phyloP scores from a whole-genome alignment of 2,797 vertebrate species.

The Atherinosoma microstoma region DNA sequence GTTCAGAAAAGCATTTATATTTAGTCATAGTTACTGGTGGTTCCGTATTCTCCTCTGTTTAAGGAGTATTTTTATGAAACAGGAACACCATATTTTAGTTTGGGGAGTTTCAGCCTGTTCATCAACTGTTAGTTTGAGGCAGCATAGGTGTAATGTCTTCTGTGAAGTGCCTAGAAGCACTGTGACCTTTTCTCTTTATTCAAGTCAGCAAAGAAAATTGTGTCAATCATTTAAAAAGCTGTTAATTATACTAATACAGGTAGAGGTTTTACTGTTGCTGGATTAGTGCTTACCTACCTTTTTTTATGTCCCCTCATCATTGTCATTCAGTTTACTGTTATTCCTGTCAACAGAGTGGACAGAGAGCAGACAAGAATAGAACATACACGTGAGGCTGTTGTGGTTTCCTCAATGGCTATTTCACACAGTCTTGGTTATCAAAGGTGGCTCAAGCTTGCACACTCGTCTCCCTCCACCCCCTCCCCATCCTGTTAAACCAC shows the following conservation, averaged over 20 bases:
- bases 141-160: slow-evolving; percentile 18
- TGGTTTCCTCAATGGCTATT: slow-evolving; percentile 67
- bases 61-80: slow-evolving; percentile 62
- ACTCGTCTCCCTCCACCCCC: slow-evolving; percentile 17
- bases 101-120: slow-evolving; percentile 28
- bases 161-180: slow-evolving; percentile 3
- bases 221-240: slow-evolving; percentile 19
- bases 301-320: slow-evolving; percentile 53
- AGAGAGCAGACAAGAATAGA: slow-evolving; percentile 55
- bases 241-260: slow-evolving; percentile 25
- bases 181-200: slow-evolving; percentile 8
- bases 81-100: slow-evolving; percentile 71
- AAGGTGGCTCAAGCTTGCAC: slow-evolving; percentile 58
- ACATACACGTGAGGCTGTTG: slow-evolving; percentile 58
- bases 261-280: slow-evolving; percentile 19
- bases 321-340: slow-evolving; percentile 46
- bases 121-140: slow-evolving; percentile 21
- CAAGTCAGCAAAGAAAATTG: slow-evolving; percentile 10
- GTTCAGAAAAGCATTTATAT: slow-evolving; percentile 84
- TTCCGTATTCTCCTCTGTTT: slow-evolving; percentile 76
- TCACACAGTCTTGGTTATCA: slow-evolving; percentile 57
- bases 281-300: slow-evolving; percentile 42
- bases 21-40: slow-evolving; percentile 80
- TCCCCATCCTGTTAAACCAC: slow-evolving; percentile 48
- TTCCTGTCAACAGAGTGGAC: slow-evolving; percentile 43